phyloP scores from a whole-genome alignment of 2,888 invertebrate species.

The Agrilus biguttatus region DNA sequence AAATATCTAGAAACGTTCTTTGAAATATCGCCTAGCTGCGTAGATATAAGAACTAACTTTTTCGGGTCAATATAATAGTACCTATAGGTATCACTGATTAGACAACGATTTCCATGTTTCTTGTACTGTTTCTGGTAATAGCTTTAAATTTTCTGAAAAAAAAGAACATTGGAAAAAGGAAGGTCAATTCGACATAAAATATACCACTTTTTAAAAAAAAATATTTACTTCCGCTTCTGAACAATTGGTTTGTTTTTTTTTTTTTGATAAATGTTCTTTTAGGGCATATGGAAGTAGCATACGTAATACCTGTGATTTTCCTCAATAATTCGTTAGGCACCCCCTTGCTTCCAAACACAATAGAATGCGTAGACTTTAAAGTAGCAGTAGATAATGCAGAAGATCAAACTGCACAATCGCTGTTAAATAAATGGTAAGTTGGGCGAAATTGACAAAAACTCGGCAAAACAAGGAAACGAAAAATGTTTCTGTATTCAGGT shows the following conservation, averaged over 20 bases:
- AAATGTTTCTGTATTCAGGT: conserved; percentile 33
- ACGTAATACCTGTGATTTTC: conserved; percentile 65
- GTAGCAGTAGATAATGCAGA: conserved; percentile 55
- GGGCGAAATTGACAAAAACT: conserved; percentile 2
- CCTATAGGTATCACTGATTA: too few relatives aligned
- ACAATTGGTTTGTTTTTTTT: not conserved
- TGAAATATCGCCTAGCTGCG: too few relatives aligned
- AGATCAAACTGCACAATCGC: conserved; percentile 40
- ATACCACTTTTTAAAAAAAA: not conserved
- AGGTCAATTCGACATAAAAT: too few relatives aligned
- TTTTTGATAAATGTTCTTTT: conserved; percentile 14
- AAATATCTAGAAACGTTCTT: too few relatives aligned
- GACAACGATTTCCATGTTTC: too few relatives aligned
- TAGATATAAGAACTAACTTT: too few relatives aligned
- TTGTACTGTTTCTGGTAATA: too few relatives aligned
- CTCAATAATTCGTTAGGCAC: conserved; percentile 65
- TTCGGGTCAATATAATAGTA: too few relatives aligned
- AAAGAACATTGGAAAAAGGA: too few relatives aligned
- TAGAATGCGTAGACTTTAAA: conserved; percentile 67
- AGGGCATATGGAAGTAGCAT: conserved; percentile 61
- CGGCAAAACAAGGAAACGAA: not conserved
- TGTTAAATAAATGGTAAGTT: conserved; percentile 52
- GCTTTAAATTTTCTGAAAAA: too few relatives aligned
- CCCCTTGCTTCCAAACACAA: conserved; percentile 59
- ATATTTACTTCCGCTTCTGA: too few relatives aligned